Base-by-base conservation (phyloP, 2,113 vertebrate species). In the Pyxicephalus adspersus region DNA sequence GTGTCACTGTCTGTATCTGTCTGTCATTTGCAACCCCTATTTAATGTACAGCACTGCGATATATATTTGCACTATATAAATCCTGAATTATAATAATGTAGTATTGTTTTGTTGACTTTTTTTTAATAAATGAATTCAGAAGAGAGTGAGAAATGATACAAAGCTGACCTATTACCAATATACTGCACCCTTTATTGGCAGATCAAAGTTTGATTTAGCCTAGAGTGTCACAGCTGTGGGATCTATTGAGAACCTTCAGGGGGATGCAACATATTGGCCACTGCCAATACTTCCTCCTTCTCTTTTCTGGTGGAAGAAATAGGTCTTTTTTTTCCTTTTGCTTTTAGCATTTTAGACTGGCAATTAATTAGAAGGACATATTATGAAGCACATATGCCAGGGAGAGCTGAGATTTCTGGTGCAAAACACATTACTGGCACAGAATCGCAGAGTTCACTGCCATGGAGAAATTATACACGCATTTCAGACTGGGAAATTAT, bases 301-400 rank as follows among this genome's bases (percentile, higher is more conserved):
- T 82, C 70, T 66, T 73, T 55, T 74, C 70, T 82, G 80, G 60
- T 82, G 80, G 71, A 82, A 82, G 61, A 75, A 65, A 75, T 82
- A 22, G 61, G 70, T 45, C 67, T 81, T 23, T 5, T 22, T 20
- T 75, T 25, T 45, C 16, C 26, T 22, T 81, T 82, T 74, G 80
- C 80, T 82, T n/a, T 66, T 66, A 65, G 80, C 80, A 75, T 82
- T 82, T 75, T 64, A 73, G 61, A 66, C 63, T 58, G 65, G 29
- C 80, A 82, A 82, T 75, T 82, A 82, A 82, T 82, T 82, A 82
- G 80, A 55, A 20, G 66, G 80, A 66, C 50, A 29, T 75, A 75
- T 58, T 82, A 75, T 82, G n/a, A 58, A 75, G 80, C 61, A 66
- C 80, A 82, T 82, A 82, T 82, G 80, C 70, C 71, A 75, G 22